Evolutionary conservation across 2,797 vertebrate genomes (phyloP).

Genomic region (Pangasius krempfi): DNA sequence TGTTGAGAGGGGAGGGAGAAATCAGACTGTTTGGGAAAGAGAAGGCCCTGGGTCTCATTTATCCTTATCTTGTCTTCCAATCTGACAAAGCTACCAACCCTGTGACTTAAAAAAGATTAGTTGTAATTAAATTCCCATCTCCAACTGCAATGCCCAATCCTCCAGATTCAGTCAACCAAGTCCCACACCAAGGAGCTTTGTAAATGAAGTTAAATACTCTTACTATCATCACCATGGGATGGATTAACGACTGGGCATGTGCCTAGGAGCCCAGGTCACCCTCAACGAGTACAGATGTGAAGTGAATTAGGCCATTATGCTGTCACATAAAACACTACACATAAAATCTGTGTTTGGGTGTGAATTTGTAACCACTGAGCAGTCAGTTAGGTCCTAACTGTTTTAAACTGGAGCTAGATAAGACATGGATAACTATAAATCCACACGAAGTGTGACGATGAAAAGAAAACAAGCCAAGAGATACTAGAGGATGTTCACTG

Average conservation of each 20-base stretch:
- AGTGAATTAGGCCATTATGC: neutral
- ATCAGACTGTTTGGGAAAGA: neutral
- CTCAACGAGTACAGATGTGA: neutral
- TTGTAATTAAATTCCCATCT: neutral
- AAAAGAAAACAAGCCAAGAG: neutral
- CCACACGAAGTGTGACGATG: neutral
- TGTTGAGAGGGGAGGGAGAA: neutral
- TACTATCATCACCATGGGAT: neutral
- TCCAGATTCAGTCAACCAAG: neutral
- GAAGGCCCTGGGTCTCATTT: neutral
- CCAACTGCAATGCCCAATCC: neutral
- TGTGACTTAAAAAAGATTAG: conserved; percentile 16
- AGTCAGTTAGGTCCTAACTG: neutral
- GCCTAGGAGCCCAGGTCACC: neutral
- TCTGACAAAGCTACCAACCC: conserved; percentile 13
- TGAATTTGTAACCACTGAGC: neutral
- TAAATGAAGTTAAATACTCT: neutral
- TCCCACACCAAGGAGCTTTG: neutral
- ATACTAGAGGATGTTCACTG: neutral
- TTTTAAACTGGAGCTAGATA: neutral
- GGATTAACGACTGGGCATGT: neutral
- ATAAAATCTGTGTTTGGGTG: neutral
- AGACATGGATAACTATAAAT: neutral
- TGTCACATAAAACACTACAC: neutral
- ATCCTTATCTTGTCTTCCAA: conserved; percentile 14